phyloP scores from a whole-genome alignment of 2,113 vertebrate species.

The Chauna torquata region DNA sequence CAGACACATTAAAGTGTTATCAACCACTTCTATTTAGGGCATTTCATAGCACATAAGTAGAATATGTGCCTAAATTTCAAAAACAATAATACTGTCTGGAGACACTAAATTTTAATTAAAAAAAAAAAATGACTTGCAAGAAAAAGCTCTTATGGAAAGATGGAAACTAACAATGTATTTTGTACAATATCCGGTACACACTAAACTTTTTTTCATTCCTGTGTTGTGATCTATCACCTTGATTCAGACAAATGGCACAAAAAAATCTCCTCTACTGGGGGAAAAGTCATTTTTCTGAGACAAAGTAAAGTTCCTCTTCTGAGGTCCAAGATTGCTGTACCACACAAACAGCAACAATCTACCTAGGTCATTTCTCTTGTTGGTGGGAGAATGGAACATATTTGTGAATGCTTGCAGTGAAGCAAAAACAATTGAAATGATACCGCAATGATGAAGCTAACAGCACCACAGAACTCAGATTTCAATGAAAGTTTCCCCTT shows the following conservation, averaged over 20 bases:
- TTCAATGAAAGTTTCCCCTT: conserved; percentile 15
- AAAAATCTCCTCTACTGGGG: not conserved
- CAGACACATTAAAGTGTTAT: not conserved
- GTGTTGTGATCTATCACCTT: not conserved
- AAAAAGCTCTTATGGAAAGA: not conserved
- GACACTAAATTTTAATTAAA: not conserved
- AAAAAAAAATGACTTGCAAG: not conserved
- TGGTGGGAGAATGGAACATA: not conserved
- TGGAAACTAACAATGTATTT: not conserved
- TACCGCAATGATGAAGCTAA: conserved; percentile 1
- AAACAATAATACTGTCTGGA: not conserved
- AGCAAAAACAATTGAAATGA: conserved; percentile 15
- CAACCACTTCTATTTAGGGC: not conserved
- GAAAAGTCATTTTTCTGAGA: not conserved
- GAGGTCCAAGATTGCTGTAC: not conserved
- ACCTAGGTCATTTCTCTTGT: not conserved
- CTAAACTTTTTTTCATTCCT: not conserved
- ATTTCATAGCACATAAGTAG: not conserved
- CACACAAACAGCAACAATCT: not conserved
- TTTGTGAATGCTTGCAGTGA: not conserved
- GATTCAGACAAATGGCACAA: not conserved
- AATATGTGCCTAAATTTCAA: not conserved
- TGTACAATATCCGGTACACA: not conserved
- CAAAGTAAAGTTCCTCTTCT: not conserved
- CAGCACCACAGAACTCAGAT: not conserved